Base-by-base conservation (phyloP, 2,888 invertebrate genomes). In the Caenorhabditis macrosperma region DNA sequence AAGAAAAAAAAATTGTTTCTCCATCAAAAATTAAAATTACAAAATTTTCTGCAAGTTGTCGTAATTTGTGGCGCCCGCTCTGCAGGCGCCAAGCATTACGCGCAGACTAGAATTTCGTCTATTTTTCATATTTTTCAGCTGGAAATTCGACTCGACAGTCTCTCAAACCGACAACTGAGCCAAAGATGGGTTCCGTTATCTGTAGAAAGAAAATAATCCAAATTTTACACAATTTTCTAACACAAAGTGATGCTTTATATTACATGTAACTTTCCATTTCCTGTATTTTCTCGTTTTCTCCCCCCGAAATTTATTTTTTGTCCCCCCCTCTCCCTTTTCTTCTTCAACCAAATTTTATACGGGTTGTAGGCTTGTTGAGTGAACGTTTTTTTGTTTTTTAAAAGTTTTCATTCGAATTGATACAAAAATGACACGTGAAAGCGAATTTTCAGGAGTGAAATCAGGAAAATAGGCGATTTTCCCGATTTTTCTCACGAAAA, bases 101-200 rank as follows among this genome's bases (percentile, higher is more conserved):
- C 50, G 50, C 50, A 50, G 26, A 24, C 26, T 20, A 12, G 50
- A 50, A 50, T 20, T 20, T 46, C 17, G n/a, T n/a, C 17, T 20
- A 17, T 35, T 64, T 57, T 20, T 26, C 10, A 15, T 10, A 41
- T n/a, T 60, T 78, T 86, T 66, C 74, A 87, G 87, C 64, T 86
- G 15, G 86, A 87, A 68, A 84, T 88, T 61, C 84, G 85, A 1
- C 69, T 88, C n/a, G 83, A 85, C 54, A 76, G 60, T 38, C 71
- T 81, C 38, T 52, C 63, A 46, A 72, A 82, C 46, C 78, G 76
- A 1, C 64, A 81, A 68, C 63, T 86, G 7, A 44, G 76, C 30
- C 83, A 82, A 72, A 72, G 82, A 67, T 86, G 86, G 86, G 75
- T 86, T 15, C 72, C 77, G 24, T 52, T 85, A 24, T 60, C 72